Evolutionary conservation across 2,797 vertebrate species (phyloP).

Genomic region (Champsocephalus gunnari): DNA sequence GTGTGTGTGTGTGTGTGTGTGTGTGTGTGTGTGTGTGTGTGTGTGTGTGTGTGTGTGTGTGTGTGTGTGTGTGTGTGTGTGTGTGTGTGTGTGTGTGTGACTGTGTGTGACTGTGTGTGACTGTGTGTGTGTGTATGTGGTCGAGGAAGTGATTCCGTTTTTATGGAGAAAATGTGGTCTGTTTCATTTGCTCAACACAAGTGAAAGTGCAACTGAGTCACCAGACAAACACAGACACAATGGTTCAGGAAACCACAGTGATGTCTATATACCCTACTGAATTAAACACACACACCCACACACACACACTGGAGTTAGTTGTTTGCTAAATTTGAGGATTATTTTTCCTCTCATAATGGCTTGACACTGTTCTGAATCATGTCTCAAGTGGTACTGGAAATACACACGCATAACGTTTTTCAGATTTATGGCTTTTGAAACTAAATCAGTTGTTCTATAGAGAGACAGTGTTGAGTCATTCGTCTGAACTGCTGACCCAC

Average conservation of each 20-base stretch:
- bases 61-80: constrained; percentile 16
- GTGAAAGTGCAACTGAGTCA: constrained; percentile 80
- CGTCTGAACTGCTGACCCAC: constrained; percentile 51
- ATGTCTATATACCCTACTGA: constrained; percentile 48
- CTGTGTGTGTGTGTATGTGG: constrained; percentile 23
- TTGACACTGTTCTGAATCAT: constrained; percentile 60
- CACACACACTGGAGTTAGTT: constrained; percentile 27
- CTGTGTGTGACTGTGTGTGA: constrained; percentile 11
- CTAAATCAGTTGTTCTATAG: constrained; percentile 33
- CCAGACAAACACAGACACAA: constrained; percentile 67
- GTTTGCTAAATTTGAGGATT: constrained; percentile 48
- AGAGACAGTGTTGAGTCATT: constrained; percentile 38
- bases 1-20: constrained; percentile 6
- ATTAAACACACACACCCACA: constrained; percentile 4
- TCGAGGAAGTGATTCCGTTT: constrained; percentile 72
- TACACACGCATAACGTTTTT: constrained; percentile 42
- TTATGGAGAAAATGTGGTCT: constrained; percentile 56
- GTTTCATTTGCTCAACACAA: constrained; percentile 64
- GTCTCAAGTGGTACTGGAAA: constrained; percentile 38
- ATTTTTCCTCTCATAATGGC: constrained; percentile 35
- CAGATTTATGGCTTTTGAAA: constrained; percentile 42
- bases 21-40: constrained; percentile 10
- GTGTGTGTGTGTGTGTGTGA: constrained; percentile 2
- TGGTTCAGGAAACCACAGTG: constrained; percentile 63
- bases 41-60: not conserved